These are phyloP conservation scores for Centropus bengalensis DNA, from an alignment of 2,113 vertebrate species.

Conservation along the genomic window DNA sequence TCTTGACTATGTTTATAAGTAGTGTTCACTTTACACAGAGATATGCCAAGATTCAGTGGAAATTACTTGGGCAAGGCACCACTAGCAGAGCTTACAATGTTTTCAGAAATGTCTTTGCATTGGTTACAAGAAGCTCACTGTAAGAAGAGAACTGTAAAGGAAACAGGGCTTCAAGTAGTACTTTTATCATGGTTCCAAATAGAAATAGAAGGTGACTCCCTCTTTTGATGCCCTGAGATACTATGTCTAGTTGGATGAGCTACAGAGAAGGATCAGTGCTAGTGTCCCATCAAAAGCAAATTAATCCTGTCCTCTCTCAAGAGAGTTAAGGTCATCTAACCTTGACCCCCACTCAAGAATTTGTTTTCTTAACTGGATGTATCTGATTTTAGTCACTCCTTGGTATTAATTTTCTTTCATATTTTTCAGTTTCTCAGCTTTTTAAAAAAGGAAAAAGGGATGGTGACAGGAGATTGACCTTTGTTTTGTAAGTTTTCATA, in stretches of 20 bases:
- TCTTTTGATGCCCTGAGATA: background rate
- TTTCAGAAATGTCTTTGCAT: slow-evolving; percentile 1
- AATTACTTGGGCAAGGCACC: slow-evolving; percentile 18
- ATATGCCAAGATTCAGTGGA: slow-evolving; percentile 15
- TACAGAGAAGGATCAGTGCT: background rate
- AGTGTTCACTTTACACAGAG: background rate
- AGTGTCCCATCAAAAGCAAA: background rate
- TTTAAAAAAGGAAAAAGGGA: background rate
- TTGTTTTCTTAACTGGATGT: background rate
- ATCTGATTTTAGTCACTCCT: background rate
- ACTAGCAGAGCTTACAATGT: background rate
- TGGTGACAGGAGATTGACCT: background rate
- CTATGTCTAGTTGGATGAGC: background rate
- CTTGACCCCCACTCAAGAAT: background rate
- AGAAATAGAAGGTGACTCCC: background rate
- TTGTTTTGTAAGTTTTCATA: background rate
- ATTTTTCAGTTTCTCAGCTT: background rate
- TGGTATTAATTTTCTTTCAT: background rate
- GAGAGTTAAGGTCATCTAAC: background rate
- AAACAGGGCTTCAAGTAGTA: background rate
- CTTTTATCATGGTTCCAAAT: background rate
- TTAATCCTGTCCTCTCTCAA: background rate
- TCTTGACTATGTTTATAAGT: slow-evolving; percentile 41
- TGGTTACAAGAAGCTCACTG: background rate
- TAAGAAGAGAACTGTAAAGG: background rate